Conservation (phyloP, 2,797 vertebrate species). For the Nannoperca obscura region DNA sequence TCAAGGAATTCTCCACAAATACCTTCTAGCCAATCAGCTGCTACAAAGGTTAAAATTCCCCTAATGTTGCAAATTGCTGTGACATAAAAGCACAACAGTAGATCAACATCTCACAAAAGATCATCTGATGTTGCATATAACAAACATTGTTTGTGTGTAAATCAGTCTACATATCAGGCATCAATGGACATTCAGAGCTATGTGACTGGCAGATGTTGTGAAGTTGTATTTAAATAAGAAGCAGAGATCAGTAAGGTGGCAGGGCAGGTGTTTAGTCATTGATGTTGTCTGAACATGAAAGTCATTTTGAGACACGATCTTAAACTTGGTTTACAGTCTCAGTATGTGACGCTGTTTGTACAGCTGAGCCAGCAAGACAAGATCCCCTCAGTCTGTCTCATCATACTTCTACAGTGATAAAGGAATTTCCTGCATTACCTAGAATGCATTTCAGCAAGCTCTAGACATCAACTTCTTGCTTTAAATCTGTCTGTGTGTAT, state of each 20-base stretch:
- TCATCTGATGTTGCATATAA: conserved; percentile 44
- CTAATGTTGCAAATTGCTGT: conserved; percentile 2
- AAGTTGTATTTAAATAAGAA: conserved; percentile 27
- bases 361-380: background rate
- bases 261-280: background rate
- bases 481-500: background rate
- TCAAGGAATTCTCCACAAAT: conserved; percentile 12
- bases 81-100: conserved; percentile 15
- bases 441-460: background rate
- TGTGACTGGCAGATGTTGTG: conserved; percentile 1
- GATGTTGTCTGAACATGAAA: too few species aligned
- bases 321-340: background rate
- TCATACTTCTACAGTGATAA: background rate
- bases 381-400: background rate
- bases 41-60: background rate
- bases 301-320: background rate
- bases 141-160: conserved; percentile 17
- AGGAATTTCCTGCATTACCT: background rate
- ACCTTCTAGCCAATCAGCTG: background rate
- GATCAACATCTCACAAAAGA: conserved; percentile 15
- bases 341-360: background rate
- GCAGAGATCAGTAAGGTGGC: conserved; percentile 18
- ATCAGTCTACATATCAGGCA: conserved; percentile 10
- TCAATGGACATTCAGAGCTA: background rate
- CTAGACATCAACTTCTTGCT: background rate